Evolutionary conservation across 2,797 vertebrate species (phyloP).

Genomic region (Sphaeramia orbicularis): DNA sequence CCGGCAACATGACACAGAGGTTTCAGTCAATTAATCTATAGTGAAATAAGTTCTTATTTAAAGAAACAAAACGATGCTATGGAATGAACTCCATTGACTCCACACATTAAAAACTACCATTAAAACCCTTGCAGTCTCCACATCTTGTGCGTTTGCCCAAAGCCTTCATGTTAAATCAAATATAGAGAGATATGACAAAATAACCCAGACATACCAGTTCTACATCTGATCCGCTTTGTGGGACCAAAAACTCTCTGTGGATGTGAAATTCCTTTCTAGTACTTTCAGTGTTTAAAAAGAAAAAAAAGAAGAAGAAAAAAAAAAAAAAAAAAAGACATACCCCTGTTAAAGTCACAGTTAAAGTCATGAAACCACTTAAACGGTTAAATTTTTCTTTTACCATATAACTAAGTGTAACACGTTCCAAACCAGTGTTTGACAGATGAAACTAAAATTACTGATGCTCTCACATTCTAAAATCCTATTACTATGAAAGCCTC

Average conservation of each 20-base stretch:
- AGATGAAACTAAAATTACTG: constrained; percentile 72
- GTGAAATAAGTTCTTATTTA: constrained; percentile 50
- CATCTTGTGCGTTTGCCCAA: constrained; percentile 13
- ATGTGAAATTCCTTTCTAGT: constrained; percentile 11
- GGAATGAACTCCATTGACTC: constrained; percentile 21
- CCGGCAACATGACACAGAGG: constrained; percentile 41
- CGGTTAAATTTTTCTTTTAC: constrained; percentile 38
- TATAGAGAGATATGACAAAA: constrained; percentile 7
- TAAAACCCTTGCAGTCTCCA: neutral
- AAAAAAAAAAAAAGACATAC: constrained; percentile 18
- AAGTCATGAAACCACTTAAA: constrained; percentile 60
- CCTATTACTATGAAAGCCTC: constrained; percentile 77
- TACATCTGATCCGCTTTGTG: constrained; percentile 19
- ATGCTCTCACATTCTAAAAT: constrained; percentile 70
- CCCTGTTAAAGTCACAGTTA: constrained; percentile 31
- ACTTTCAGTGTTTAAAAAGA: constrained; percentile 15
- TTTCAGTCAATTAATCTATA: constrained; percentile 50
- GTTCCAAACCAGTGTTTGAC: constrained; percentile 65
- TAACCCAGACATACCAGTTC: constrained; percentile 30
- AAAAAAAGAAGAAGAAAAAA: constrained; percentile 22
- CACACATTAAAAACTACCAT: constrained; percentile 13
- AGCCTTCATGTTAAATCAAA: constrained; percentile 32
- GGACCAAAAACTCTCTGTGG: constrained; percentile 7
- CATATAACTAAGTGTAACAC: constrained; percentile 62
- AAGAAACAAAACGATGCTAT: constrained; percentile 58